Percentiles rank a stretch among this genome's conserved stretches.
Conservation (phyloP, 2,888 invertebrate species). For the Beris morrisii region DNA sequence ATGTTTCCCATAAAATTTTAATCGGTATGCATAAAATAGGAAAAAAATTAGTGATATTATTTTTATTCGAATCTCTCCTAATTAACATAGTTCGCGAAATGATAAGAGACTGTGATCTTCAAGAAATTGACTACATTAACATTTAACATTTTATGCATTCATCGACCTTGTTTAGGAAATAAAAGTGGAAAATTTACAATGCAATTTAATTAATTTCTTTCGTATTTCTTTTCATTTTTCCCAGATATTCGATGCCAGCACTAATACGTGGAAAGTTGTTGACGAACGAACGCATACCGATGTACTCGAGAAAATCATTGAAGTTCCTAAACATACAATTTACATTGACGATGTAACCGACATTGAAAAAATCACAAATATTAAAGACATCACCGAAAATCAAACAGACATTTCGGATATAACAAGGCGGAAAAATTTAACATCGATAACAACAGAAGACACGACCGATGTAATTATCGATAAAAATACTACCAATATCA, state of each 20-base stretch:
- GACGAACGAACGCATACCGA: conserved; percentile 56
- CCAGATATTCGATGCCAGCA: conserved; percentile 56
- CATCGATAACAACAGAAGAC: conserved; percentile 32
- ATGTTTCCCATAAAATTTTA: no score
- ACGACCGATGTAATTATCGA: conserved; percentile 26
- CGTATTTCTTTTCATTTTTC: conserved; percentile 27
- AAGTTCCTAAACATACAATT: conserved; percentile 52
- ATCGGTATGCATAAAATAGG: no score
- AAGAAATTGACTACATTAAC: no score
- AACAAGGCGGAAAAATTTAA: conserved; percentile 34
- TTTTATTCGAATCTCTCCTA: no score
- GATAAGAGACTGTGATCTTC: no score
- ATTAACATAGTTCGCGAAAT: no score
- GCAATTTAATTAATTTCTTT: no score
- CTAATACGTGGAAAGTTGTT: conserved; percentile 56
- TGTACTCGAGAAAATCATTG: conserved; percentile 56
- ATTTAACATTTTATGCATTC: no score
- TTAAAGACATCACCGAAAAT: conserved; percentile 51
- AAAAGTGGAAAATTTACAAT: no score
- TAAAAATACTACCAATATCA: conserved; percentile 30
- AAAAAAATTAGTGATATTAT: no score
- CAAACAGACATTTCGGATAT: conserved; percentile 48
- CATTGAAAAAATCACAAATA: conserved; percentile 53
- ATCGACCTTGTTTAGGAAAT: no score
- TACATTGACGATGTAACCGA: conserved; percentile 56